Evolutionary conservation across 2,797 vertebrate species (phyloP), one percentile per base, ranked within the genome.

Genomic region (Phataginus tetradactyla): DNA sequence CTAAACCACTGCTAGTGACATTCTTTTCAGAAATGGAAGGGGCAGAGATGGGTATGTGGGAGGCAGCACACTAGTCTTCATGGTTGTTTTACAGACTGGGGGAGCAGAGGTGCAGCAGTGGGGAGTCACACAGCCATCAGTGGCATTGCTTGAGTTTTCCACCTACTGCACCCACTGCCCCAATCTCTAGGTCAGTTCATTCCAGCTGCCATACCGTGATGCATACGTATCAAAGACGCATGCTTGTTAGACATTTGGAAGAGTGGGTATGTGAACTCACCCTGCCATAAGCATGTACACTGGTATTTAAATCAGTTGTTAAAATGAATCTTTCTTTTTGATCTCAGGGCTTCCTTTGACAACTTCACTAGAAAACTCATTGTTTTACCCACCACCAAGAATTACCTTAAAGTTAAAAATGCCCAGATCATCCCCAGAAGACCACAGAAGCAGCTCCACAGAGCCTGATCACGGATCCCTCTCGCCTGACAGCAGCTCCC

Each of bases 381-480:
- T 99, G 97, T 99, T 99, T 96, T 99, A 99, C 86, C 99, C 99
- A 96, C 99, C 99, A 98, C 99, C 99, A 4, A 99, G 99, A 98
- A 99, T 99, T 96, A 99, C 99, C 34, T 98, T 99, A 83, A 99
- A 99, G 98, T 99, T 99, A 95, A 99, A 99, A 98, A 99, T 99
- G 99, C 99, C 99, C 96, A 99, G 99, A 99, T 98, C 98, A 71
- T 98, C 98, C 34, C 84, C 98, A 14, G 99, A 99, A 95, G 99
- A 99, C 51, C 98, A 98, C 97, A 99, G 98, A 98, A 98, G 98
- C 94, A 98, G 98, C 95, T 99, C 98, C 0, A 92, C 98, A 95
- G 99, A 99, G 97, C 98, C 98, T 55, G 99, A 98, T 42, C 99
- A 99, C 25, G 99, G 99, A 75, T 99, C 98, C 0, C 98, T 99